A percentile compares a stretch with the other conserved stretches of the same genome.
Conservation (phyloP, 2,113 vertebrate genomes). For the Ptilonorhynchus violaceus region DNA sequence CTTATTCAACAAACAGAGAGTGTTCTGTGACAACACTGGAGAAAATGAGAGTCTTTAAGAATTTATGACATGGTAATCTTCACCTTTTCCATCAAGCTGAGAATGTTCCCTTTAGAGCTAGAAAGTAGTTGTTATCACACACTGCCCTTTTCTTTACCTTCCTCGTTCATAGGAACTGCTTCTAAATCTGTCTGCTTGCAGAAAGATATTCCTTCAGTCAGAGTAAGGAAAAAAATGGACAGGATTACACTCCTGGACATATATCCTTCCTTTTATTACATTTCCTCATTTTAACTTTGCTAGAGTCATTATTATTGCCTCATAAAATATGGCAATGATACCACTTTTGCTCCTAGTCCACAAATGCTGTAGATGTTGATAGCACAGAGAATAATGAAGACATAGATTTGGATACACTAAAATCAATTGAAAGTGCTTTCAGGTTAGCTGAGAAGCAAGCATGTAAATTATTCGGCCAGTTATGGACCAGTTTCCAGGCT, state of each 20-base stretch:
- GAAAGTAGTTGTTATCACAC: neutral
- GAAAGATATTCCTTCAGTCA: neutral
- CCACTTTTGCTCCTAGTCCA: neutral
- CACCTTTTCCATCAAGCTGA: neutral
- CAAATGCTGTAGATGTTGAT: neutral
- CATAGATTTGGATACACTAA: neutral
- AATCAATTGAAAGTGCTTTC: slow-evolving; percentile 18
- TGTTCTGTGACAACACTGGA: neutral
- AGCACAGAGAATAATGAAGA: neutral
- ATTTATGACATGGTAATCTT: slow-evolving; percentile 2
- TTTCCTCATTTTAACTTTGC: slow-evolving; percentile 30
- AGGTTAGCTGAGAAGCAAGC: neutral
- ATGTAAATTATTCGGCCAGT: neutral
- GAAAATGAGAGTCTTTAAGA: neutral
- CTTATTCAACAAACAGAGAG: slow-evolving; percentile 4
- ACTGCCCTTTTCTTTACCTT: neutral
- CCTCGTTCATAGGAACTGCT: neutral
- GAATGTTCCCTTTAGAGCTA: neutral
- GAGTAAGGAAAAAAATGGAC: neutral
- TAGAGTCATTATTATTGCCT: slow-evolving; percentile 33
- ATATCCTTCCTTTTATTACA: slow-evolving; percentile 35
- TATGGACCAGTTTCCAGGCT: neutral
- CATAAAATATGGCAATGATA: slow-evolving; percentile 17
- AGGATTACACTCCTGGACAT: slow-evolving; percentile 4
- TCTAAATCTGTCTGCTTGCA: neutral